Base-by-base conservation (phyloP, 1,140 invertebrate species). In the Stratiolaelaps scimitus region DNA sequence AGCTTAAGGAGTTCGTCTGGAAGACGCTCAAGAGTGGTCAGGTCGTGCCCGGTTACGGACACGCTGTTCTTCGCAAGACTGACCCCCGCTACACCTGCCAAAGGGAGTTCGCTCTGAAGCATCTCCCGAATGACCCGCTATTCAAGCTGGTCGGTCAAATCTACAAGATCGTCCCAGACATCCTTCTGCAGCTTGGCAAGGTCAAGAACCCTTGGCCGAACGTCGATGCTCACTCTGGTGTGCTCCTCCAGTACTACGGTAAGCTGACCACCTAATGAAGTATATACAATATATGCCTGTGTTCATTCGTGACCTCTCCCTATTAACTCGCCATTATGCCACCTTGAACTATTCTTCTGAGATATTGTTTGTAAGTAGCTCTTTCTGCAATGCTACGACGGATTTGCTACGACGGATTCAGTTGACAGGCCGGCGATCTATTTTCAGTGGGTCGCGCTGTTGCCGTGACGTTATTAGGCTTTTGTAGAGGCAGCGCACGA, bases 171-270 rank as follows among this genome's bases (percentile, higher is more conserved):
- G 80, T 79, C 4, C 81, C 81, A 2, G 76, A 80, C 67, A 79
- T 83, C 69, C 75, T 82, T 4, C 70, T 80, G 28, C 78, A 81
- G 68, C 78, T 80, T 48, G 82, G 81, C 64, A 82, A 82, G 71
- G 81, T 80, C 5, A 80, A 81, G 70, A 82, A 83, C 71, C 82
- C 81, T 20, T 82, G 81, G 81, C 81, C 81, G 17, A 82, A 82
- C 74, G 81, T 83, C 45, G 81, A 82, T 72, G 81, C 81, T 34
- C 81, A 82, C 72, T 80, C 79, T 71, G 81, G 81, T 65, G 81
- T 82, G 7, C 71, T 82, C 23, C 72, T 82, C 7, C 79, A 80
- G 20, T 60, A 60, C 53, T 60, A 60, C 23, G 74, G 79, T 80
- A 74, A 67, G 47, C 67, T 40, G 0, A 43, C n/a, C 30, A 66